Evolutionary conservation across 2,113 vertebrate species (phyloP), one percentile per base, ranked within the genome.

Genomic region (human): DNA sequence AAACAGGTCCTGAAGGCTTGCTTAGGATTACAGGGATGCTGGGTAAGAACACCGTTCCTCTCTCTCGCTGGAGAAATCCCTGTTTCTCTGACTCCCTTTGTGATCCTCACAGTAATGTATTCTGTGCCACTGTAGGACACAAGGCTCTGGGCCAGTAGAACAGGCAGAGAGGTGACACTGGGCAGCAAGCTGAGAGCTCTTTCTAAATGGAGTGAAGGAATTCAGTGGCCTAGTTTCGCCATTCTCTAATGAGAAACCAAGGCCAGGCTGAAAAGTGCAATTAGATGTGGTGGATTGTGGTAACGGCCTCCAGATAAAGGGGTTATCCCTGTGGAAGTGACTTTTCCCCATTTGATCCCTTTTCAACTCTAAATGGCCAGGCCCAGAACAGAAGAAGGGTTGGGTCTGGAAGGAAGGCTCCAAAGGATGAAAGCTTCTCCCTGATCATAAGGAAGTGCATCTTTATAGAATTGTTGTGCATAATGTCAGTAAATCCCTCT

Each of bases 251-350:
- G 64, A 97, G 91, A 75, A 89, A 78, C 89, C 45, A 55, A 52
- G 35, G n/a, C 25, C 40, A 59, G 70, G 52, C 85, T 61, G 50
- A 59, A 89, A 61, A 72, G 59, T 30, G 9, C 57, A 52, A 27
- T 84, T 48, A 14, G 16, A 57, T 48, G 22, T 75, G 55, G 50
- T 45, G 55, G 32, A 55, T 66, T 66, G 43, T 27, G 32, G 59
- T 75, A 17, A 45, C 45, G 30, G 81, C 76, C 93, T 84, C 75
- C 84, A 88, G 50, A 90, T 75, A 75, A 72, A 97, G n/a, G 45
- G 75, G 32, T 82, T 27, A 16, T 70, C 6, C 85, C 72, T 57
- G 25, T 55, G 55, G 66, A 88, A 84, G 25, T 89, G 35, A 35
- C 52, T 50, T 93, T 75, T 76, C 32, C 48, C 57, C 35, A 4